Conservation (phyloP, 2,113 vertebrate genomes). For the Suricata suricatta region DNA sequence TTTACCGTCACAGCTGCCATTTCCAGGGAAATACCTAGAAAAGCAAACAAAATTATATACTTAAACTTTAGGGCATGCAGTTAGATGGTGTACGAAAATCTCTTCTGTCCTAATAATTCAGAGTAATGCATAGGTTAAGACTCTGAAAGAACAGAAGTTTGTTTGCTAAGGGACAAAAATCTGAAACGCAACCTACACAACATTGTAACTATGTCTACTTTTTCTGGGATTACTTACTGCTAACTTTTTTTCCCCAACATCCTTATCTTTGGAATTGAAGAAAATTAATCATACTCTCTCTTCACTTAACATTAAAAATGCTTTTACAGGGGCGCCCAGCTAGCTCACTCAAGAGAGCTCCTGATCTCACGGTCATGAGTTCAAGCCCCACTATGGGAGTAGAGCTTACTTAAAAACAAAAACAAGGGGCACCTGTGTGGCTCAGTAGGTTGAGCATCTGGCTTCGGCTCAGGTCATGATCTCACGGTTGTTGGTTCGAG, state of each 20-base stretch:
- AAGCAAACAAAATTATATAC: constrained; percentile 20
- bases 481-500: no score
- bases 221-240: not conserved
- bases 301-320: not conserved
- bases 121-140: not conserved
- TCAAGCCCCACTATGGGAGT: not conserved
- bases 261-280: not conserved
- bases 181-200: not conserved
- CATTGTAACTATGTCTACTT: not conserved
- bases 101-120: not conserved
- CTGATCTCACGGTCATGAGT: not conserved
- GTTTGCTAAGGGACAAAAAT: not conserved
- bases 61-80: not conserved
- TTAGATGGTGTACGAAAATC: not conserved
- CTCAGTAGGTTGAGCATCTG: no score
- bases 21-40: constrained; percentile 82
- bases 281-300: not conserved
- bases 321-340: not conserved
- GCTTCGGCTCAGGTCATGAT: no score
- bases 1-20: constrained; percentile 82
- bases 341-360: not conserved
- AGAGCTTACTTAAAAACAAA: not conserved
- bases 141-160: not conserved
- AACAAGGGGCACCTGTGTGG: no score
- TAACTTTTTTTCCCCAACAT: not conserved